Percentiles rank a stretch among this genome's conserved stretches.
Evolutionary conservation across 2,888 invertebrate species (phyloP).

Genomic region (Drosophila ezoana): DNA sequence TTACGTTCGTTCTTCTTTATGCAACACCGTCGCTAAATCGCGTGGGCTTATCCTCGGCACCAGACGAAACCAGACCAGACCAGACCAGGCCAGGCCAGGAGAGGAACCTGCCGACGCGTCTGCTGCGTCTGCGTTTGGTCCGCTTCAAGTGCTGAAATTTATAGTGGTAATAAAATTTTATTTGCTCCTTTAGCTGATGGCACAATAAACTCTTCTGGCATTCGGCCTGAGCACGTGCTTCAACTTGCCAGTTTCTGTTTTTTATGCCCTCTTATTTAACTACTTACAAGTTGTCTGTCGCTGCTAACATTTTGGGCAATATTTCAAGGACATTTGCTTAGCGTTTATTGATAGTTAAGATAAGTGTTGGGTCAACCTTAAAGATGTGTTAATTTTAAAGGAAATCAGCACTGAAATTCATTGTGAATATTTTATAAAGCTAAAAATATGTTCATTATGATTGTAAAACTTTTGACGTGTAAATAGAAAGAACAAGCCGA

Average conservation of each 20-base stretch:
- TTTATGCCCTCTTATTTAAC: conserved; percentile 36
- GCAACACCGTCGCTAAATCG: conserved; percentile 70
- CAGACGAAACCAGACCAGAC: conserved; percentile 5
- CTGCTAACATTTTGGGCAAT: conserved; percentile 26
- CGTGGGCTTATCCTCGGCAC: conserved; percentile 75
- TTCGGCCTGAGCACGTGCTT: conserved; percentile 72
- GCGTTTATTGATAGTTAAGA: conserved; percentile 31
- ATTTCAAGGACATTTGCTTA: conserved; percentile 64
- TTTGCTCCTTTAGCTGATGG: conserved; percentile 81
- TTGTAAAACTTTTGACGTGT: too few species aligned
- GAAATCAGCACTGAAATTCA: conserved; percentile 1
- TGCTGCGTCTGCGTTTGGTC: conserved; percentile 49
- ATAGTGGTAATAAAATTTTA: conserved; percentile 81
- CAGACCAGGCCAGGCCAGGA: conserved; percentile 18
- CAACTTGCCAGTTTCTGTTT: conserved; percentile 42
- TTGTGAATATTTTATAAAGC: neutral
- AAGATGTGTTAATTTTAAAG: conserved; percentile 16
- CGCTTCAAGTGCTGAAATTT: conserved; percentile 77
- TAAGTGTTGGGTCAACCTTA: conserved; percentile 20
- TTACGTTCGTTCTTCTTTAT: conserved; percentile 60
- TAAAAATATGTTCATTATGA: neutral
- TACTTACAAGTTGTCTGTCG: conserved; percentile 40
- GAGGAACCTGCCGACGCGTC: conserved; percentile 66
- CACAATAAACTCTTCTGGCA: conserved; percentile 77
- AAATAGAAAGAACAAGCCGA: too few species aligned